A percentile compares a stretch with the other conserved stretches of the same genome.
Conservation (phyloP, 2,888 invertebrate genomes). For the Dinocampus coccinellae region DNA sequence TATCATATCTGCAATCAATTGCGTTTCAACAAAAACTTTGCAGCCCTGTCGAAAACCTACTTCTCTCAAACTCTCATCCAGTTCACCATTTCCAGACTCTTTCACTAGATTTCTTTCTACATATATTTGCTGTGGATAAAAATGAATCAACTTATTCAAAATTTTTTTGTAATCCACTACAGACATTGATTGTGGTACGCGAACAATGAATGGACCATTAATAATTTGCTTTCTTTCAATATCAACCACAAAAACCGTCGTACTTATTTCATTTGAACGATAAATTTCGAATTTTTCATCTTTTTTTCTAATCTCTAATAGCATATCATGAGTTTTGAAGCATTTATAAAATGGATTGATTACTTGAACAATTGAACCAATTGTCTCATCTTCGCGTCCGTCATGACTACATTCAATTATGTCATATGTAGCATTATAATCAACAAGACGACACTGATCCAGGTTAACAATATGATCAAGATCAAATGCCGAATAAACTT, state of each 20-base stretch:
- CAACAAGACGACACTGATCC: conserved; percentile 80
- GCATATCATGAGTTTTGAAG: conserved; percentile 70
- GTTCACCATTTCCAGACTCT: conserved; percentile 59
- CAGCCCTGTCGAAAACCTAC: conserved; percentile 60
- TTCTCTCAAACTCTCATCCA: conserved; percentile 66
- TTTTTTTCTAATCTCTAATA: conserved; percentile 77
- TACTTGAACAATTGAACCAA: conserved; percentile 53
- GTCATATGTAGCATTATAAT: conserved; percentile 76
- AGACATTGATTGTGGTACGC: conserved; percentile 73
- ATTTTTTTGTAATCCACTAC: conserved; percentile 73
- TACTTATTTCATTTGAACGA: conserved; percentile 74
- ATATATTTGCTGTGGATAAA: conserved; percentile 66
- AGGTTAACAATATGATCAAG: conserved; percentile 74
- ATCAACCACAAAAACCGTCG: conserved; percentile 77
- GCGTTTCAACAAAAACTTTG: conserved; percentile 72
- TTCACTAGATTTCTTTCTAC: conserved; percentile 70
- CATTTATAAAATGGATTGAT: conserved; percentile 43
- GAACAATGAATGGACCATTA: conserved; percentile 74
- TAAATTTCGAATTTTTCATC: conserved; percentile 76
- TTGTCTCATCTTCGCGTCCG: conserved; percentile 71
- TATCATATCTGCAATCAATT: conserved; percentile 70
- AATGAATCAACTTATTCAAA: conserved; percentile 70
- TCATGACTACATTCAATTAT: conserved; percentile 79
- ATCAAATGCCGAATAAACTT: conserved; percentile 74
- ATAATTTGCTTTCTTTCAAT: conserved; percentile 74